Evolutionary conservation across 2,113 vertebrate genomes (phyloP), one percentile per base, ranked within the genome.

Genomic region (Alethe castanea): DNA sequence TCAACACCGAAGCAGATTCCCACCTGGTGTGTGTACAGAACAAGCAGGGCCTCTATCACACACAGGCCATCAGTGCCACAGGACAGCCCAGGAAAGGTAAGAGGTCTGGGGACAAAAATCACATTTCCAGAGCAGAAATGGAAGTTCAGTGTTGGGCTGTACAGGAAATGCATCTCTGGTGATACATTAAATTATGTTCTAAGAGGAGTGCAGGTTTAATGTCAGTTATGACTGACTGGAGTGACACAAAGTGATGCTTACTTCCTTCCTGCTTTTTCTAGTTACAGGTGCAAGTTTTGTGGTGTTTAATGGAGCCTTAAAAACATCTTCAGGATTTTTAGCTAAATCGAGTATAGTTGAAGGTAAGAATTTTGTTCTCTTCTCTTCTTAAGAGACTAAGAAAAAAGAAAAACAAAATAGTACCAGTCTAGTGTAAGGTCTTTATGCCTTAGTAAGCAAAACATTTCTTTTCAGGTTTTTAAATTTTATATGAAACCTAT

Each of bases 231-330:
- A 56, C 48, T 84, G 69, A 72, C 24, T 24, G 53, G 23, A 52
- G 18, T 10, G 47, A 42, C 40, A 22, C 1, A 1, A 81, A 52
- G 33, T 31, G 56, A 18, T 90, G 13, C 70, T 91, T 2, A 76
- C 14, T 94, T 76, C 57, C 7, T 61, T 88, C 23, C 57, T 82
- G 0, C 48, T 44, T 92, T 65, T 38, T 97, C 31, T 94, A 99
- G 99, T 99, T 96, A 99, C 99, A 66, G 99, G 99, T 62, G 99
- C 99, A 96, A 99, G 99, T 97, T 99, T 99, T 95, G 99, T 99
- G 69, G 99, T 99, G 61, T 99, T 99, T 90, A 99, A 99, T 62
- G 99, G 99, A 84, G 98, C 99, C 20, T 97, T 99, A 61, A 99
- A 99, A 96, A 92, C 98, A 38, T 99, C 99, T 5, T 99, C 99